Evolutionary conservation across 2,797 vertebrate genomes (phyloP).

Genomic region (Poeciliopsis presidionis): DNA sequence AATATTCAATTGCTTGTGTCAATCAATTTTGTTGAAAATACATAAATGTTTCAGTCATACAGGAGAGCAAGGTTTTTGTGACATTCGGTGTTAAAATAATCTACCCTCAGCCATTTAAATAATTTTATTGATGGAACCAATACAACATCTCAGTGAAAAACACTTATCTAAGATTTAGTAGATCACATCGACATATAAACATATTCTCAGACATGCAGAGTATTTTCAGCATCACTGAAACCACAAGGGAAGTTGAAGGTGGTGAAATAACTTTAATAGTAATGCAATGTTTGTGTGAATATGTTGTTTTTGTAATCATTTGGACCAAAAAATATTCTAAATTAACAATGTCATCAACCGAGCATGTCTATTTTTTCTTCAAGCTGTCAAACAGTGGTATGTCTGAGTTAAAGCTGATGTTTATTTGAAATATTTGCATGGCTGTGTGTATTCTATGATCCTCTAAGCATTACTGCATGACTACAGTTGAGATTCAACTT

Average conservation of each 20-base stretch:
- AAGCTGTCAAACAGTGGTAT: background rate
- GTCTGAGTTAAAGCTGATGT: background rate
- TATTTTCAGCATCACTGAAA: background rate
- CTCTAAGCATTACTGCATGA: constrained; percentile 22
- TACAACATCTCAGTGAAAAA: background rate
- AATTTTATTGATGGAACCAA: background rate
- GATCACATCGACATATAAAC: background rate
- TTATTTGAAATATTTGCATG: background rate
- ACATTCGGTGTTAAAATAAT: background rate
- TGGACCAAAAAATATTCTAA: background rate
- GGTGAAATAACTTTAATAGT: background rate
- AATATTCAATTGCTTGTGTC: background rate
- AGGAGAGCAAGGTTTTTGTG: background rate
- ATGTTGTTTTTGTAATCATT: background rate
- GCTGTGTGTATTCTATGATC: constrained; percentile 17
- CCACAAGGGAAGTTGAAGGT: background rate
- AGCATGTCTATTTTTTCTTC: background rate
- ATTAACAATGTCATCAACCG: background rate
- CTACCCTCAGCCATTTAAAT: background rate
- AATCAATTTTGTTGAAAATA: background rate
- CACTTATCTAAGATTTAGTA: background rate
- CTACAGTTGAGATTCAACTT: constrained; percentile 59
- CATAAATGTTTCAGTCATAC: background rate
- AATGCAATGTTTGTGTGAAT: background rate
- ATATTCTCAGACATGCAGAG: background rate